phyloP scores from a whole-genome alignment of 2,113 vertebrate genomes.

The Platycercus adscitus region DNA sequence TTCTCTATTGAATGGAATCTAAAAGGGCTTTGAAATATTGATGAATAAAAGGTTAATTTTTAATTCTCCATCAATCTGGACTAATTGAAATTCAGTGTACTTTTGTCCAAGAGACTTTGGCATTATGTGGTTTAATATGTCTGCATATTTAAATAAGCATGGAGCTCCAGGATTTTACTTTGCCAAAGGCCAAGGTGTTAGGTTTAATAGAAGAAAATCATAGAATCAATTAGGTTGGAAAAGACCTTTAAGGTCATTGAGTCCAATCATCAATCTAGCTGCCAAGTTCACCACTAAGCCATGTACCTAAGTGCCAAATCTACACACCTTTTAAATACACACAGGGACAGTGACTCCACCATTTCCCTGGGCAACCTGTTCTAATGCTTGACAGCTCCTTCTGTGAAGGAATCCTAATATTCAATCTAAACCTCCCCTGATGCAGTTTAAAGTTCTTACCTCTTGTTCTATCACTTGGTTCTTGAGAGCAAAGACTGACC shows the following conservation, averaged over 20 bases:
- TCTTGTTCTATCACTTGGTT: neutral
- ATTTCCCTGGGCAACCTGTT: neutral
- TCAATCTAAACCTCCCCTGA: neutral
- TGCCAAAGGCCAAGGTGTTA: neutral
- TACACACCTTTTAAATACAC: neutral
- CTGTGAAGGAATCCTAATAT: neutral
- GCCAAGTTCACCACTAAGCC: too few species aligned
- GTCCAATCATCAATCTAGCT: neutral
- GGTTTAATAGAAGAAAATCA: neutral
- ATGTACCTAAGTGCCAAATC: neutral
- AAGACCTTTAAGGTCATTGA: neutral
- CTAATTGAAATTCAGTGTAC: constrained; percentile 38
- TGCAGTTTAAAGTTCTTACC: neutral
- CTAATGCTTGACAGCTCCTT: neutral
- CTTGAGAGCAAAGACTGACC: neutral
- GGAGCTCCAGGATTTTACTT: neutral
- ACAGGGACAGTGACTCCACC: neutral
- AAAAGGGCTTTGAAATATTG: constrained; percentile 40
- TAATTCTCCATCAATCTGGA: constrained; percentile 48
- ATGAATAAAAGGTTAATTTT: constrained; percentile 62
- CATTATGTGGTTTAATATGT: neutral
- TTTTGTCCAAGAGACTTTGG: constrained; percentile 41
- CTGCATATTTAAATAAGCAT: neutral
- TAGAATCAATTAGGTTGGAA: neutral
- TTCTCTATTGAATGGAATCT: neutral